Evolutionary conservation across 1,140 invertebrate species (phyloP).

Genomic region (Danaus melanippus): DNA sequence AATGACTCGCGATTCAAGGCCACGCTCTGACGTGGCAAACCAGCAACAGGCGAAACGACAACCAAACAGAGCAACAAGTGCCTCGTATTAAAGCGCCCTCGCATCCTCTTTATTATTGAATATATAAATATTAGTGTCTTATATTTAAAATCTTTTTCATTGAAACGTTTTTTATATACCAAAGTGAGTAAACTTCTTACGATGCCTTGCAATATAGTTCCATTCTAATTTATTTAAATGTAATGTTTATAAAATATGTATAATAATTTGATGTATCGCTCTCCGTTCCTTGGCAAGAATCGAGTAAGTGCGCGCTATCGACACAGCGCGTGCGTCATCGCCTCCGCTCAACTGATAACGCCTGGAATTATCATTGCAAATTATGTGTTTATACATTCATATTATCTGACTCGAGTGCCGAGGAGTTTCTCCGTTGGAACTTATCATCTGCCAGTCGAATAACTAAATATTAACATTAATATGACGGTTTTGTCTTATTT

Average conservation of each 20-base stretch:
- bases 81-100: constrained; percentile 42
- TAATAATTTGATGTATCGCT: constrained; percentile 23
- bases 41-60: constrained; percentile 59
- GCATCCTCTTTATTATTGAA: constrained; percentile 17
- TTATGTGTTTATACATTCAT: constrained; percentile 63
- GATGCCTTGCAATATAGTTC: neutral
- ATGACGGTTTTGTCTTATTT: constrained; percentile 49
- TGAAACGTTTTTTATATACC: neutral
- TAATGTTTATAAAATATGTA: neutral
- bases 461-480: constrained; percentile 40
- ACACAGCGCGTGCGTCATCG: constrained; percentile 64
- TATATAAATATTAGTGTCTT: constrained; percentile 6
- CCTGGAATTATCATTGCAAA: constrained; percentile 70
- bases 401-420: constrained; percentile 34
- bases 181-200: neutral
- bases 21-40: constrained; percentile 50
- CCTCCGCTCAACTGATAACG: constrained; percentile 65
- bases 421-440: constrained; percentile 50
- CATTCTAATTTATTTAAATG: constrained; percentile 5
- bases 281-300: constrained; percentile 48
- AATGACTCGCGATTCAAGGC: constrained; percentile 52
- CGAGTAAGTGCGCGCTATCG: constrained; percentile 51
- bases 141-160: constrained; percentile 6
- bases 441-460: constrained; percentile 41
- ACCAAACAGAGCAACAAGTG: constrained; percentile 68